These are phyloP conservation scores for Drosophila saltans DNA, from an alignment of 1,140 invertebrate species.

Conservation along the genomic window DNA sequence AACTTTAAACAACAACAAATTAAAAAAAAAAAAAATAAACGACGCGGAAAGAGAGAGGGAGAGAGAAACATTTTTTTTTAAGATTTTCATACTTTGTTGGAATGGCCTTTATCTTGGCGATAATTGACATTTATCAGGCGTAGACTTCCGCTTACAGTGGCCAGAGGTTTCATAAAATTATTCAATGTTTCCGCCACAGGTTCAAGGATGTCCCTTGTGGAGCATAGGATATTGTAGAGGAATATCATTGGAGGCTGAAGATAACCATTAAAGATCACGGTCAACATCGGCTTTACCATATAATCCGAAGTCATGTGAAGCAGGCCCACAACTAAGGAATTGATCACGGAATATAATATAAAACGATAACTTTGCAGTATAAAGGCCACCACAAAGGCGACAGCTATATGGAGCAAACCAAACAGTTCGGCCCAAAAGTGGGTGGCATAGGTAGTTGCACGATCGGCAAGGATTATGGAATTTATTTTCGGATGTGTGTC, in stretches of 20 bases:
- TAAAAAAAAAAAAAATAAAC: no score
- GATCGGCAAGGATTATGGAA: conserved; percentile 85
- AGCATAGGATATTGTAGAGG: conserved; percentile 86
- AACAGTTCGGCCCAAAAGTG: conserved; percentile 88
- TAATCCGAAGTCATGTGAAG: conserved; percentile 87
- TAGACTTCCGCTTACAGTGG: conserved; percentile 55
- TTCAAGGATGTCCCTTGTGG: conserved; percentile 86
- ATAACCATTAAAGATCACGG: conserved; percentile 86
- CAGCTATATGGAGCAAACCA: conserved; percentile 85
- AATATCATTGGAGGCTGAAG: conserved; percentile 87
- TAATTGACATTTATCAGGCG: conserved; percentile 68
- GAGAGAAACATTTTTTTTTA: no score
- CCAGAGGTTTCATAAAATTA: conserved; percentile 69
- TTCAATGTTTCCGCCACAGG: conserved; percentile 84
- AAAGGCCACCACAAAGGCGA: conserved; percentile 86
- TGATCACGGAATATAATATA: conserved; percentile 85
- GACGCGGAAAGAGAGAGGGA: no score
- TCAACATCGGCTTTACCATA: conserved; percentile 87
- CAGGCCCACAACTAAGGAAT: conserved; percentile 86
- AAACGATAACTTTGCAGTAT: conserved; percentile 85
- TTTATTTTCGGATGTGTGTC: conserved; percentile 85
- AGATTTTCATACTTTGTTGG: conserved; percentile 54
- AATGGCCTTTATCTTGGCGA: conserved; percentile 34
- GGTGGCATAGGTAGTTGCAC: conserved; percentile 85
- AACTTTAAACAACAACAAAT: background rate